Conservation (phyloP, 1,140 invertebrate species). For the Magallana ariakensis region DNA sequence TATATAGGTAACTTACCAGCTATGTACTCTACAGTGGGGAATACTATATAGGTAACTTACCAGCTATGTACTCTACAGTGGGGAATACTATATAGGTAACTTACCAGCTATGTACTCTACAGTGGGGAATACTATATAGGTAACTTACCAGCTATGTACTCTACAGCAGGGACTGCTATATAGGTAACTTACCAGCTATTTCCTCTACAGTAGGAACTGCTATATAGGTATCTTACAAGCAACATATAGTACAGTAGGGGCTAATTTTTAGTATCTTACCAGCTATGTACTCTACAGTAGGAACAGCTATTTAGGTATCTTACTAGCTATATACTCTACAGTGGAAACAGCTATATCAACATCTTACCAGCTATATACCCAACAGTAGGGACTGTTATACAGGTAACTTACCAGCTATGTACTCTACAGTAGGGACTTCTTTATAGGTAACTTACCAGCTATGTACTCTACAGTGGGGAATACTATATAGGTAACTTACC, state of each 20-base stretch:
- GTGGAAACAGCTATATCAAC: no score
- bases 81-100: neutral
- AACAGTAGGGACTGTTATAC: no score
- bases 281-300: no score
- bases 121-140: neutral
- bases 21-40: slow-evolving; percentile 84
- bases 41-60: slow-evolving; percentile 83
- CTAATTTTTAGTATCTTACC: no score
- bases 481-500: neutral
- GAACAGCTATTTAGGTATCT: no score
- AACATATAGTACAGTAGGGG: no score
- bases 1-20: slow-evolving; percentile 62
- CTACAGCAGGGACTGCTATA: neutral
- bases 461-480: neutral
- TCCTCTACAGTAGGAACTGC: no score
- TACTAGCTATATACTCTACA: neutral
- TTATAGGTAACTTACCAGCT: neutral
- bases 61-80: neutral
- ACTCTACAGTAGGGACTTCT: neutral
- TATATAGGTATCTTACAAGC: no score
- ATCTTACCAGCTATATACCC: slow-evolving; percentile 72
- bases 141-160: neutral
- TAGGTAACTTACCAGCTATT: no score
- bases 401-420: neutral
- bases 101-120: neutral